Base-by-base conservation (phyloP, 2,888 invertebrate genomes). In the Xestobium rufovillosum region DNA sequence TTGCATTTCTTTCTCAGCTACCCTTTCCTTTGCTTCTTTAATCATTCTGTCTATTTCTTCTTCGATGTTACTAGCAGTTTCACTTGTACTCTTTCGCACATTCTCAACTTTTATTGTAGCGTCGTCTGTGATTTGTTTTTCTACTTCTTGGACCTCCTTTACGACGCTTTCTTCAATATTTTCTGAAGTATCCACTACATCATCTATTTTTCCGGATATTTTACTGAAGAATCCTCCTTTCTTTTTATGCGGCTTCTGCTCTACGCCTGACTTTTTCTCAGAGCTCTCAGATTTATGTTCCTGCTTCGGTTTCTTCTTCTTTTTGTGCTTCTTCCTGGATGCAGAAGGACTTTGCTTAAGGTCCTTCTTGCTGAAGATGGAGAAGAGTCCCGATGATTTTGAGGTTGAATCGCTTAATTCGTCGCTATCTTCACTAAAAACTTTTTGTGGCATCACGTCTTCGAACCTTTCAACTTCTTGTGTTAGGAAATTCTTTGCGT, bases 361-460 rank as follows among this genome's bases (percentile, higher is more conserved):
- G 3, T 49, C 44, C 39, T 49, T 53, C 34, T 52, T 55, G 27
- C 52, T 48, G 31, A 55, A 53, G 13, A 53, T 49, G 30, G 51
- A 45, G 31, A 55, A 53, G 4, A 55, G 31, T n/a, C 55, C 51
- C 3, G 37, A 10, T 12, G 53, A 47, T 33, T 47, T 49, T 4
- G 38, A 33, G 31, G 46, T 41, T 31, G 47, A 49, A 8, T 40
- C 42, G n/a, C 37, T 30, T 3, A 23, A n/a, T 14, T 31, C 16
- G 9, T 31, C 42, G 3, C 13, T 17, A 30, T 14, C 31, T 13
- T 19, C 23, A 19, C 6, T n/a, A 19, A n/a, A 6, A 8, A 8
- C 6, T 19, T 19, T 19, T 8, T 8, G 6, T 8, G 6, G 6
- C n/a, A n/a, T 6, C 10, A 12, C 33, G 15, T 33, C 26, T 9